Conservation (phyloP, 2,113 vertebrate species). For the Phaetusa simplex region DNA sequence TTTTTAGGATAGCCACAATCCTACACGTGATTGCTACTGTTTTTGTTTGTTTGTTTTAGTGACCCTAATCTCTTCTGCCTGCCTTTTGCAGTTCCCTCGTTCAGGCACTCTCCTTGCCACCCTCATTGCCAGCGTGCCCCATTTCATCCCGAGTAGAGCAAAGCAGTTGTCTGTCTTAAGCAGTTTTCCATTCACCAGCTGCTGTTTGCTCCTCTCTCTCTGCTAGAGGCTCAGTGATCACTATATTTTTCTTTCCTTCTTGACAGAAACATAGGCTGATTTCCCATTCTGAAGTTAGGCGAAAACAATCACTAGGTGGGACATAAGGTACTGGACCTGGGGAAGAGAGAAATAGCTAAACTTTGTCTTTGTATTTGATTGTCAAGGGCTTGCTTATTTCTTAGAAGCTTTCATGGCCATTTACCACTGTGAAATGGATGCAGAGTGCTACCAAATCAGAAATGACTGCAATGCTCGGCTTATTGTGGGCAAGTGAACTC, state of each 20-base stretch:
- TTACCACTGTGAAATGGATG: not conserved
- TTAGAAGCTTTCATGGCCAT: not conserved
- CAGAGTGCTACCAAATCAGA: not conserved
- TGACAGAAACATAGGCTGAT: not conserved
- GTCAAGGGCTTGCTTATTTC: not conserved
- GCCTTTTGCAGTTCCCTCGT: not conserved
- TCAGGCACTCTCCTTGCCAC: not conserved
- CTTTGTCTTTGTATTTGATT: not conserved
- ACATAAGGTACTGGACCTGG: not conserved
- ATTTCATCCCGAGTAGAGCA: not conserved
- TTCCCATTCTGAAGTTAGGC: not conserved
- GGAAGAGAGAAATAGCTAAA: not conserved
- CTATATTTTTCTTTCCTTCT: not conserved
- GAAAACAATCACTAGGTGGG: not conserved
- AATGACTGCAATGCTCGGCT: not conserved
- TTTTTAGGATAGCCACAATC: not conserved
- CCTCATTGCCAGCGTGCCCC: not conserved
- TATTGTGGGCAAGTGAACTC: not conserved
- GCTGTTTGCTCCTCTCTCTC: not conserved
- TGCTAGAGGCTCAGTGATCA: not conserved
- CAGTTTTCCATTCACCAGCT: not conserved
- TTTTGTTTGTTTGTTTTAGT: not conserved
- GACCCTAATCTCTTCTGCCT: not conserved
- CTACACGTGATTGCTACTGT: not conserved
- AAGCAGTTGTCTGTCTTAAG: not conserved